These are phyloP conservation scores for Xanthia togata DNA, from an alignment of 2,888 invertebrate genomes.

Conservation along the genomic window DNA sequence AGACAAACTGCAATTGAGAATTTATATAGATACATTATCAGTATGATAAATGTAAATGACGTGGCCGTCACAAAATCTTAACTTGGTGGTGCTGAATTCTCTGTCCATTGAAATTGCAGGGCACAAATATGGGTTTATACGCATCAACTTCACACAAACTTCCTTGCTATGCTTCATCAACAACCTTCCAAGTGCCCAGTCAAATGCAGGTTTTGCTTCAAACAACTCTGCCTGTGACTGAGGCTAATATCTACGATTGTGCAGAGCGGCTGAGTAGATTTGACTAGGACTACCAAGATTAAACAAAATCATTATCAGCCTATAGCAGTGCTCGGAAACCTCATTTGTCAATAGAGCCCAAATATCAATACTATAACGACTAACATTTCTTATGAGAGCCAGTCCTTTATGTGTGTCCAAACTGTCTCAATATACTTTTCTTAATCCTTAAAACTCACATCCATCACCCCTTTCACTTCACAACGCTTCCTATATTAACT, in stretches of 20 bases:
- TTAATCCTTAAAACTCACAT: no score
- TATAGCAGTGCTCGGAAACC: background rate
- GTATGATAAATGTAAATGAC: background rate
- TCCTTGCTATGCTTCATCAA: background rate
- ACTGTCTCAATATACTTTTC: no score
- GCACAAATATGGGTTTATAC: background rate
- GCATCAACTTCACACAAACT: background rate
- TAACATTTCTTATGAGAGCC: no score
- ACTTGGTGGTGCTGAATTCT: background rate
- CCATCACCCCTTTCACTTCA: no score
- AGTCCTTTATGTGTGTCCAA: no score
- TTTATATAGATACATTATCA: background rate
- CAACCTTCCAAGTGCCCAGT: background rate
- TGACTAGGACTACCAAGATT: background rate
- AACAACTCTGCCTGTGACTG: background rate
- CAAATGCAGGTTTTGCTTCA: background rate
- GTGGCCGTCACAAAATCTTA: background rate
- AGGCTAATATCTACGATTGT: no score
- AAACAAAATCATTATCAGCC: background rate
- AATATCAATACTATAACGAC: no score
- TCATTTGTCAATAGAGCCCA: no score
- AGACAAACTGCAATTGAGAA: background rate
- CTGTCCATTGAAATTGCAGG: background rate
- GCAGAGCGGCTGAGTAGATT: background rate
- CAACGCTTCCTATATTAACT: no score